These are phyloP conservation scores for Cyprinella venusta DNA, from an alignment of 2,797 vertebrate species.

Conservation along the genomic window DNA sequence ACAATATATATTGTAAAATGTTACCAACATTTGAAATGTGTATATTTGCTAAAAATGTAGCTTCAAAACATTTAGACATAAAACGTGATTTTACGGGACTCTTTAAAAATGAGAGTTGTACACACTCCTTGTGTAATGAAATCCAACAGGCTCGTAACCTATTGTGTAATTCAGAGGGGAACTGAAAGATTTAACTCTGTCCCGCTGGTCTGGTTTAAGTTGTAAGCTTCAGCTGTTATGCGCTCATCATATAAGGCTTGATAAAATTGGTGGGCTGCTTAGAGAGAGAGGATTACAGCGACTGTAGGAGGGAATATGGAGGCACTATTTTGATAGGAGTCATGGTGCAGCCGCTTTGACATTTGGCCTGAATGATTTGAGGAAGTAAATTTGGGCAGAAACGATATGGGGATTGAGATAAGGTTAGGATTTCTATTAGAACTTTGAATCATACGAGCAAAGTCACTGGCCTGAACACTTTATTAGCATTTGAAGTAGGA, in stretches of 20 bases:
- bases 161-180: conserved; percentile 62
- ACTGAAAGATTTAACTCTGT: conserved; percentile 50
- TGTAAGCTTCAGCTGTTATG: conserved; percentile 65
- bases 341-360: conserved; percentile 27
- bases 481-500: conserved; percentile 49
- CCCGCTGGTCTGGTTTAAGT: conserved; percentile 59
- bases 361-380: conserved; percentile 48
- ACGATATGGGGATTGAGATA: conserved; percentile 45
- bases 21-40: neutral
- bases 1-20: neutral
- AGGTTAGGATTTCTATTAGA: conserved; percentile 46
- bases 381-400: conserved; percentile 39
- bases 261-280: conserved; percentile 59
- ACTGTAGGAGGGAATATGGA: conserved; percentile 39
- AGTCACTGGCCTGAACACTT: conserved; percentile 28
- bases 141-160: conserved; percentile 53
- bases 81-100: neutral
- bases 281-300: conserved; percentile 52
- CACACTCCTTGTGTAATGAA: conserved; percentile 43
- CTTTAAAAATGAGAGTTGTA: conserved; percentile 24
- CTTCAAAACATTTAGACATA: neutral
- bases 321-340: conserved; percentile 48
- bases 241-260: conserved; percentile 54
- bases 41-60: neutral
- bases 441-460: conserved; percentile 36